Evolutionary conservation across 2,797 vertebrate genomes (phyloP).

Genomic region (Psittacula derbiana): DNA sequence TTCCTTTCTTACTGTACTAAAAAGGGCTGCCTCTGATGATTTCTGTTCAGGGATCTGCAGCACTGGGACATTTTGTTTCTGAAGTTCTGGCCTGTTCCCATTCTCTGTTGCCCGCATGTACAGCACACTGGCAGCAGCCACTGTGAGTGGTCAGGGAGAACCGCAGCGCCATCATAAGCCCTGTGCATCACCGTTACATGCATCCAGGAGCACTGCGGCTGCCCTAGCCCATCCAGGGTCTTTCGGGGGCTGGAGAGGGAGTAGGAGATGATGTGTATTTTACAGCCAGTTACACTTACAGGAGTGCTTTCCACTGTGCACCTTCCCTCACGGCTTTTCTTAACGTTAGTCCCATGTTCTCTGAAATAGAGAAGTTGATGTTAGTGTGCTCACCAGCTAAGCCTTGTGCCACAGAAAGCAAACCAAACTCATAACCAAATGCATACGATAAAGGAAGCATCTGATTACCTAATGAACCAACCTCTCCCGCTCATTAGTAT

Average conservation of each 20-base stretch:
- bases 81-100: fast-evolving
- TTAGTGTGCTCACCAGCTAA: neutral
- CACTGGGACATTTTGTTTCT: neutral
- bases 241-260: neutral
- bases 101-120: neutral
- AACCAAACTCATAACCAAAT: neutral
- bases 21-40: neutral
- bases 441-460: neutral
- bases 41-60: neutral
- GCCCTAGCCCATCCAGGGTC: neutral
- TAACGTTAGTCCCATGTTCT: neutral
- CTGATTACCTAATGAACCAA: neutral
- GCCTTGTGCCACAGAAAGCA: neutral
- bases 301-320: conserved; percentile 17
- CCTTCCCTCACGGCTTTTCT: conserved; percentile 37
- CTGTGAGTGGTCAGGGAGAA: neutral
- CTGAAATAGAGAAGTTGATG: neutral
- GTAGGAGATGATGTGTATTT: neutral
- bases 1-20: neutral
- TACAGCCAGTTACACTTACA: neutral
- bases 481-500: neutral
- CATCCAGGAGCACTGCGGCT: fast-evolving
- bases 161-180: neutral
- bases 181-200: neutral
- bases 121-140: neutral